A percentile compares a stretch with the other conserved stretches of the same genome.
Evolutionary conservation across 2,888 invertebrate species (phyloP).

Genomic region (Dugesia japonica): DNA sequence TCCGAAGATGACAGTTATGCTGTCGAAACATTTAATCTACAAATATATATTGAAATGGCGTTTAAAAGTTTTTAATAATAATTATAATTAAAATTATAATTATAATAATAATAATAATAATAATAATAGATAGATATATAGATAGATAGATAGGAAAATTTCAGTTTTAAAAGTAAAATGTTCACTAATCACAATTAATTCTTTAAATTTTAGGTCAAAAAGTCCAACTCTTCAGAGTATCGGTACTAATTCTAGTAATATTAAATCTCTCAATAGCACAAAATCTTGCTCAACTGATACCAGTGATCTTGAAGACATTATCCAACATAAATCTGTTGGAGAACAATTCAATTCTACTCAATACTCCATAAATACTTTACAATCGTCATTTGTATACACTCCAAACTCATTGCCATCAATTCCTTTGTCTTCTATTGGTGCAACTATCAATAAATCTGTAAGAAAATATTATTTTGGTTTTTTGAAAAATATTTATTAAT

Average conservation of each 20-base stretch:
- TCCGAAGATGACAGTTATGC: too few species aligned
- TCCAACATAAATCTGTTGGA: not conserved
- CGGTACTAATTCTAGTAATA: slow-evolving; percentile 4
- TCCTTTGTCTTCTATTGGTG: not conserved
- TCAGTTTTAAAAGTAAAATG: too few species aligned
- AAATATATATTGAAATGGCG: too few species aligned
- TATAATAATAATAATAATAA: too few species aligned
- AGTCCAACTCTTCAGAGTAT: slow-evolving; percentile 14
- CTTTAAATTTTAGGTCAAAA: not conserved
- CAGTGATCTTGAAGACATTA: not conserved
- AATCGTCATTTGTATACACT: not conserved
- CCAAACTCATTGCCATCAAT: not conserved
- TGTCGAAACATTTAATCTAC: too few species aligned
- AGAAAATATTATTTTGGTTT: not conserved
- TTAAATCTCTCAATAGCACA: not conserved
- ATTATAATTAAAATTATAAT: too few species aligned
- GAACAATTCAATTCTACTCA: not conserved
- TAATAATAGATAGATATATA: too few species aligned
- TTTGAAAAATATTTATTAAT: too few species aligned
- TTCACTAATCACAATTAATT: too few species aligned
- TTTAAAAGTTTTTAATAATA: too few species aligned
- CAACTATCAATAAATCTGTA: not conserved
- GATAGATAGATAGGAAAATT: too few species aligned
- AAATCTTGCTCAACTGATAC: slow-evolving; percentile 4
- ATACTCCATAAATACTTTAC: not conserved